phyloP scores from a whole-genome alignment of 2,113 vertebrate genomes.

The Odontesthes bonariensis region DNA sequence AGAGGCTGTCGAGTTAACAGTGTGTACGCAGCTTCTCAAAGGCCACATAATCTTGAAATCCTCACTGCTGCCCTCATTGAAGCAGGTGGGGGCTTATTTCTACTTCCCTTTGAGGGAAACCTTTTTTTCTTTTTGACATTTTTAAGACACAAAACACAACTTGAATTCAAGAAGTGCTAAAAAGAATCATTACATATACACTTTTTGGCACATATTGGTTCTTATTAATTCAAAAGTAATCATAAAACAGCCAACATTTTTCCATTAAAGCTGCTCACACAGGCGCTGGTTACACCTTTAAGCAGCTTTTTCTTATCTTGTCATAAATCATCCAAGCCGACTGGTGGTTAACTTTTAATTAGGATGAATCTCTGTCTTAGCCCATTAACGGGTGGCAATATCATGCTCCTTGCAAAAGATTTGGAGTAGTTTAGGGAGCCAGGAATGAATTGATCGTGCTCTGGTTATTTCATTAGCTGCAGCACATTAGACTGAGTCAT shows the following conservation, averaged over 20 bases:
- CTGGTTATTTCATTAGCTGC: constrained; percentile 56
- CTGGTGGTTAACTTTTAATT: constrained; percentile 51
- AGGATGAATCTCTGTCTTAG: constrained; percentile 24
- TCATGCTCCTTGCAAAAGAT: constrained; percentile 26
- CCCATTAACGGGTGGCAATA: constrained; percentile 13
- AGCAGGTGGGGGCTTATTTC: constrained; percentile 10
- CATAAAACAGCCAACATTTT: neutral
- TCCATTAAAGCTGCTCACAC: neutral
- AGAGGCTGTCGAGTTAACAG: constrained; percentile 27
- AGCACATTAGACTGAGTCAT: constrained; percentile 42
- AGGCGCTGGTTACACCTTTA: neutral
- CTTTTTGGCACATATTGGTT: too few species aligned
- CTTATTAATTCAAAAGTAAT: too few species aligned
- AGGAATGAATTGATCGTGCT: constrained; percentile 38
- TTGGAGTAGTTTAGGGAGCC: constrained; percentile 17
- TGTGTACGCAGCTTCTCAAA: constrained; percentile 12
- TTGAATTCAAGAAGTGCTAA: neutral
- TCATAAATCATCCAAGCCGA: constrained; percentile 21
- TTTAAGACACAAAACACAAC: neutral
- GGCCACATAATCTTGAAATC: constrained; percentile 15
- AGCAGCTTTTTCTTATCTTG: neutral
- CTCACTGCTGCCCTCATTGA: neutral
- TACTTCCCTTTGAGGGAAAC: neutral
- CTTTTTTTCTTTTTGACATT: neutral
- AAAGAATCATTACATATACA: neutral